Evolutionary conservation across 1,140 invertebrate genomes (phyloP).

Genomic region (Hypsibius dujardini): DNA sequence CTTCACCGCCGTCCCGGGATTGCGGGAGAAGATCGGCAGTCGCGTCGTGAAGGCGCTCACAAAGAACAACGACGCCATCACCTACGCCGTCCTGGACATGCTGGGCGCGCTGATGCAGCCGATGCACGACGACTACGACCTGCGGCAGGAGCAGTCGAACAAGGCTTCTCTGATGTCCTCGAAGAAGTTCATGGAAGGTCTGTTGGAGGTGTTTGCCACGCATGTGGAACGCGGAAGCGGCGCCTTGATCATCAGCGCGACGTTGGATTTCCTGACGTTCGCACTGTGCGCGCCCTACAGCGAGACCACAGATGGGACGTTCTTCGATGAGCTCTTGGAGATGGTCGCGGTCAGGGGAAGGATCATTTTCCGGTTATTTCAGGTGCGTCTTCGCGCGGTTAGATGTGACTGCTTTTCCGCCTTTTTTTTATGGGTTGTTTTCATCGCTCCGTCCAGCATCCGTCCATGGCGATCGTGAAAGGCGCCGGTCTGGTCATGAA

Average conservation of each 20-base stretch:
- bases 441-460: slow-evolving; percentile 47
- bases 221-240: slow-evolving; percentile 64
- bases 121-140: slow-evolving; percentile 83
- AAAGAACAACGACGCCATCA: slow-evolving; percentile 66
- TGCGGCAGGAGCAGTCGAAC: slow-evolving; percentile 90
- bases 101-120: slow-evolving; percentile 94
- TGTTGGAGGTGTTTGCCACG: slow-evolving; percentile 82
- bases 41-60: slow-evolving; percentile 79
- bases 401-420: not conserved
- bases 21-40: slow-evolving; percentile 78
- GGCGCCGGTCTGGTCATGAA: slow-evolving; percentile 90
- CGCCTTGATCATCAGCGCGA: slow-evolving; percentile 51
- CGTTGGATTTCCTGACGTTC: slow-evolving; percentile 98
- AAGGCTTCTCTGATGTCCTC: slow-evolving; percentile 85
- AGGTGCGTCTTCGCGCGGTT: slow-evolving; percentile 38
- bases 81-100: slow-evolving; percentile 89
- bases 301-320: slow-evolving; percentile 91
- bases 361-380: slow-evolving; percentile 78
- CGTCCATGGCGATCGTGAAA: slow-evolving; percentile 89
- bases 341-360: slow-evolving; percentile 78
- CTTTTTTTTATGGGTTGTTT: slow-evolving; percentile 19
- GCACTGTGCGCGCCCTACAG: slow-evolving; percentile 93
- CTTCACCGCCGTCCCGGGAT: slow-evolving; percentile 71
- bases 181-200: slow-evolving; percentile 71
- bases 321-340: slow-evolving; percentile 84